Conservation (phyloP, 2,797 vertebrate species). For the Falco cherrug region DNA sequence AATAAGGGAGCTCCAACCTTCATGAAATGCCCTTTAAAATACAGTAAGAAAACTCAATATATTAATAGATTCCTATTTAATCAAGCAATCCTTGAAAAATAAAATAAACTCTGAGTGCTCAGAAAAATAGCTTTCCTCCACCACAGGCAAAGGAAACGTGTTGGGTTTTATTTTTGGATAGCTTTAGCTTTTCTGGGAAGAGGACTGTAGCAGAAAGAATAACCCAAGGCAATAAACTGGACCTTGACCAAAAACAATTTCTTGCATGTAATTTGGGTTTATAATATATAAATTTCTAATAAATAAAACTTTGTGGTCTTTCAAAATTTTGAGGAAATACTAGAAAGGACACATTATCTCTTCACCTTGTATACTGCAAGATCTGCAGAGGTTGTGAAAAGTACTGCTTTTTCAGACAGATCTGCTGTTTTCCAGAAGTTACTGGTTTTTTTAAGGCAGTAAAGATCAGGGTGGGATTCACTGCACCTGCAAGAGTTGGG, state of each 20-base stretch:
- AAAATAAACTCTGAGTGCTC: not conserved
- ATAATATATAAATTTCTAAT: too few relatives aligned
- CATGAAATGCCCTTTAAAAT: slow-evolving; percentile 1
- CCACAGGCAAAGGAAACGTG: not conserved
- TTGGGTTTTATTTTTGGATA: not conserved
- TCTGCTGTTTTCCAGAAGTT: not conserved
- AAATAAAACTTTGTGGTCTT: not conserved
- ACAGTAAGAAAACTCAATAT: not conserved
- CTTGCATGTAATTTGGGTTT: not conserved
- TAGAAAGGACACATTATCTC: not conserved
- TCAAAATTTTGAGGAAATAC: not conserved
- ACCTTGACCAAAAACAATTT: not conserved
- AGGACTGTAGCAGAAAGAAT: not conserved
- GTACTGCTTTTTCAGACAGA: not conserved
- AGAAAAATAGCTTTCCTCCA: not conserved
- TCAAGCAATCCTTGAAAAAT: not conserved
- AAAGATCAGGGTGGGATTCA: not conserved
- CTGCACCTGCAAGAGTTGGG: not conserved
- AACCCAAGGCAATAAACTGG: not conserved
- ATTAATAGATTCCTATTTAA: slow-evolving; percentile 21
- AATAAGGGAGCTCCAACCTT: not conserved
- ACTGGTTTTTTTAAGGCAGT: not conserved
- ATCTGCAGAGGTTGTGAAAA: not conserved
- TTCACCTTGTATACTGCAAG: not conserved
- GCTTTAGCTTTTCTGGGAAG: slow-evolving; percentile 4